Conservation (phyloP, 2,888 invertebrate genomes). For the Aphidius colemani region DNA sequence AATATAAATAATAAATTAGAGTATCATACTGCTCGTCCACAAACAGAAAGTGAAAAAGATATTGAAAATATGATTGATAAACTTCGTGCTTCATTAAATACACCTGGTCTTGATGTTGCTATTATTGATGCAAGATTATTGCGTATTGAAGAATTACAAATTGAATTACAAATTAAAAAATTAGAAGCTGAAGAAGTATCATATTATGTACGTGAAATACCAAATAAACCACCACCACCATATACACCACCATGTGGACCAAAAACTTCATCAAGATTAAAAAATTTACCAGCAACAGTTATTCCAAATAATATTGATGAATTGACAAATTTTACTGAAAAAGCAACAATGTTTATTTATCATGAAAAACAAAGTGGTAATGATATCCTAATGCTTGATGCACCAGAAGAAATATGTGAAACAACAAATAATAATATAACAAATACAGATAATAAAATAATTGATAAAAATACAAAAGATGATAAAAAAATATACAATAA, state of each 20-base stretch:
- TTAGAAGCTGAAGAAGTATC: constrained; percentile 64
- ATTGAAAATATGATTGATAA: constrained; percentile 56
- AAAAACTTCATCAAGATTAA: constrained; percentile 47
- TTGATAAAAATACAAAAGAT: constrained; percentile 55
- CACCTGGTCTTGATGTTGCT: constrained; percentile 54
- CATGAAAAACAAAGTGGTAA: constrained; percentile 56
- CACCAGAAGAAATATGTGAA: constrained; percentile 51
- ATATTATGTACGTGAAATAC: constrained; percentile 70
- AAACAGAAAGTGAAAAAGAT: constrained; percentile 49
- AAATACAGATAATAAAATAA: constrained; percentile 55
- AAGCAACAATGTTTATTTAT: constrained; percentile 60
- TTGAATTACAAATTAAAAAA: constrained; percentile 70
- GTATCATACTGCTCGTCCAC: constrained; percentile 38
- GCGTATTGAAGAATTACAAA: constrained; percentile 67
- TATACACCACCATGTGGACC: constrained; percentile 68
- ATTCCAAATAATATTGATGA: constrained; percentile 61
- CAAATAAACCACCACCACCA: constrained; percentile 77
- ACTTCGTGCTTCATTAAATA: constrained; percentile 55
- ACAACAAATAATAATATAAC: constrained; percentile 47
- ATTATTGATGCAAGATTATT: constrained; percentile 66
- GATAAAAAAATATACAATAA: constrained; percentile 62
- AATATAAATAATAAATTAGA: constrained; percentile 18
- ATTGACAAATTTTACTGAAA: constrained; percentile 60
- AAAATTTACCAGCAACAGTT: constrained; percentile 52
- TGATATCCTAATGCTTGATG: constrained; percentile 49